Evolutionary conservation across 2,888 invertebrate genomes (phyloP), one percentile per base, ranked within the genome.

Genomic region (Suillia variegata): DNA sequence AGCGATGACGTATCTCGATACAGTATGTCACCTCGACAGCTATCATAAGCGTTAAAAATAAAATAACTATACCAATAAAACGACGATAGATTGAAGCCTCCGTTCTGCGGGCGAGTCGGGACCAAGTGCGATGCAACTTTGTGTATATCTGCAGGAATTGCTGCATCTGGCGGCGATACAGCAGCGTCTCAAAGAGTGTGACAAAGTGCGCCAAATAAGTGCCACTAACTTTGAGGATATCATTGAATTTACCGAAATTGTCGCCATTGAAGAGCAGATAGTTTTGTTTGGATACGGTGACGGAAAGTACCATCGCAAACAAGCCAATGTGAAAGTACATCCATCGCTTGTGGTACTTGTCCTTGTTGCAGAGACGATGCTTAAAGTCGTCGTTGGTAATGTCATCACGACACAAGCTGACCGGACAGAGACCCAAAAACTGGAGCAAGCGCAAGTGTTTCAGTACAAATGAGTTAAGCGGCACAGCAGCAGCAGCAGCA

Each of bases 171-270:
- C 58, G 24, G 8, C 61, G 58, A 1, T 52, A 34, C 2, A 49
- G 5, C n/a, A 63, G 15, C 6, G 61, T 61, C 58, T 69, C 67
- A 34, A 49, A 21, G 8, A 69, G 13, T 2, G 63, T 61, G 13
- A 63, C 21, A 6, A 59, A 45, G 54, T 66, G 66, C n/a, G 64
- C 58, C 3, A 53, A 12, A 21, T 60, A 48, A 10, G 60, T 31
- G 13, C 45, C 38, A 13, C 21, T 5, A 1, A 68, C 38, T 56
- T 69, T 66, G 1, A 69, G n/a, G 0, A 61, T 42, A 61, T 67
- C 64, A 54, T 60, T 62, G 48, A 67, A 65, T 51, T 54, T 58
- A 1, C 66, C 60, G 21, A 69, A 67, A 49, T 56, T 56, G 53
- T 69, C 65, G 17, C 49, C 59, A 52, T 60, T 51, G 38, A 55